Conservation (phyloP, 2,888 invertebrate genomes). For the Parascotia fuliginaria region DNA sequence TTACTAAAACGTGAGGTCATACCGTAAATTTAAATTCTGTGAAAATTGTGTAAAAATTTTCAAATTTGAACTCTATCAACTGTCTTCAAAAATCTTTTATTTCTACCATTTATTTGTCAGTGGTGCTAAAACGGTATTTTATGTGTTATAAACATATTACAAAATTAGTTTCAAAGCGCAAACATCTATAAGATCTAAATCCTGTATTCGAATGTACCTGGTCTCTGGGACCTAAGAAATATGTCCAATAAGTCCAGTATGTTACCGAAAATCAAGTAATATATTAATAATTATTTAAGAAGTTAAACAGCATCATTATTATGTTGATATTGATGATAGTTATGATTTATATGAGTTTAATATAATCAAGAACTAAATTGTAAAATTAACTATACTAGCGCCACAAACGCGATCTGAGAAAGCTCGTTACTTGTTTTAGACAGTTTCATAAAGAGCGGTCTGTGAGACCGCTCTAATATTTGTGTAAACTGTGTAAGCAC, state of each 20-base stretch:
- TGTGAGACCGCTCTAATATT: too few species aligned
- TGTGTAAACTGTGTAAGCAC: too few species aligned
- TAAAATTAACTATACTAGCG: neutral
- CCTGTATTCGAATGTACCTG: neutral
- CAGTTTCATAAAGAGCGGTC: too few species aligned
- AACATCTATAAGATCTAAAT: neutral
- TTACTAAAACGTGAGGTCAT: too few species aligned
- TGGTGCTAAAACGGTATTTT: neutral
- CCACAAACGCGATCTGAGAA: too few species aligned
- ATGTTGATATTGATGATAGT: neutral
- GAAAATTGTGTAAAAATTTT: neutral
- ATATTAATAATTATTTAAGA: conserved; percentile 7
- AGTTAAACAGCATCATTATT: neutral
- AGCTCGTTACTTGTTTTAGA: too few species aligned
- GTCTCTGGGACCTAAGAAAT: neutral
- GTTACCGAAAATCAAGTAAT: too few species aligned
- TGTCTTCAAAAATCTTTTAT: neutral
- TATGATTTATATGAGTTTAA: neutral
- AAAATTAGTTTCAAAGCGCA: neutral
- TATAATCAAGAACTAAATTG: neutral
- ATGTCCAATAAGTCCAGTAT: conserved; percentile 18
- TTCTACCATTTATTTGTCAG: neutral
- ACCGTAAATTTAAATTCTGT: neutral
- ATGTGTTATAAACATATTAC: too few species aligned
- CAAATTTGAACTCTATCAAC: neutral